These are phyloP conservation scores for Danaus plexippus DNA, from an alignment of 1,140 invertebrate species.

Conservation along the genomic window DNA sequence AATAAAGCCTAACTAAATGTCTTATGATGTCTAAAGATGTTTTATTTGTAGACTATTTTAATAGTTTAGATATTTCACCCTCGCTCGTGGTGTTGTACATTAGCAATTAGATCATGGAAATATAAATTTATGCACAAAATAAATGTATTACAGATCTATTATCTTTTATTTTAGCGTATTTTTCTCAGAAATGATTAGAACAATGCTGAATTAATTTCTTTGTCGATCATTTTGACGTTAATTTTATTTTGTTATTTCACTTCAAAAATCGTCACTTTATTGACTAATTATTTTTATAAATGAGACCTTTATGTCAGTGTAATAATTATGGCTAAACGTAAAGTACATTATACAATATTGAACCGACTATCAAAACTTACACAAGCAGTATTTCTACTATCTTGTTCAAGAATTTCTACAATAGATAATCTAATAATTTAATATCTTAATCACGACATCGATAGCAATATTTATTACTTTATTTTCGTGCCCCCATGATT, in stretches of 20 bases:
- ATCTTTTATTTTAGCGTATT: conserved; percentile 23
- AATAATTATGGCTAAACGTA: not conserved
- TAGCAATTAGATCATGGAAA: conserved; percentile 53
- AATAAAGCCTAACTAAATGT: conserved; percentile 67
- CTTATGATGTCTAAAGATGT: conserved; percentile 62
- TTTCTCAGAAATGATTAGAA: not conserved
- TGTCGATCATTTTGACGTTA: not conserved
- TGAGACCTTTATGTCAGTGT: not conserved
- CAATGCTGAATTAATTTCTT: not conserved
- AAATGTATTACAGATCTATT: conserved; percentile 63
- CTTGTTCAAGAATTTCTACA: no score
- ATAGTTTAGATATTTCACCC: conserved; percentile 43
- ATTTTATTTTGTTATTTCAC: not conserved
- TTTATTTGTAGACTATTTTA: conserved; percentile 55
- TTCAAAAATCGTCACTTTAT: not conserved
- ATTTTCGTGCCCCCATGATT: no score
- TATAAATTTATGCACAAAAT: conserved; percentile 65
- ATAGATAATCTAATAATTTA: no score
- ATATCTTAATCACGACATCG: no score
- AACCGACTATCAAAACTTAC: no score
- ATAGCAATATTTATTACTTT: no score
- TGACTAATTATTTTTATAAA: not conserved
- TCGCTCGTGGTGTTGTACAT: conserved; percentile 56
- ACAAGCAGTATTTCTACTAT: no score
- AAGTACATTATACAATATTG: no score